These are phyloP conservation scores for Pogonus chalceus DNA, from an alignment of 1,140 invertebrate species.

Conservation along the genomic window DNA sequence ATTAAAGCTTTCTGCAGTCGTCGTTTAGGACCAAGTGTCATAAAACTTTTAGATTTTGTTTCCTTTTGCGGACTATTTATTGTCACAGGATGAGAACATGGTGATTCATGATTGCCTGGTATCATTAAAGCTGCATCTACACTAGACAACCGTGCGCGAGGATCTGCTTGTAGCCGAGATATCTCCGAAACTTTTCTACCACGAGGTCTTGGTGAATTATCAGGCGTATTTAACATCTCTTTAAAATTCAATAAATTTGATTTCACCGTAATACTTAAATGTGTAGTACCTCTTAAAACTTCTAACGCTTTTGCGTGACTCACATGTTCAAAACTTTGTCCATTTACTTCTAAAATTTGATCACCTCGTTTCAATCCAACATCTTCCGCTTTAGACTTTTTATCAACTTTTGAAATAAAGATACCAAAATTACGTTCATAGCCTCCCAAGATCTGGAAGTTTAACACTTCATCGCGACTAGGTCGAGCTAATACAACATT, in stretches of 20 bases:
- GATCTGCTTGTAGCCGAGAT: constrained; percentile 51
- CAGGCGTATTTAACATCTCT: constrained; percentile 78
- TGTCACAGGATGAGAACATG: constrained; percentile 31
- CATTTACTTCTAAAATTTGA: constrained; percentile 95
- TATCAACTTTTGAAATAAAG: constrained; percentile 90
- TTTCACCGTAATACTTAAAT: constrained; percentile 92
- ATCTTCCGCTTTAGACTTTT: constrained; percentile 86
- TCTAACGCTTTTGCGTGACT: constrained; percentile 84
- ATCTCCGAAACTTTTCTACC: constrained; percentile 47
- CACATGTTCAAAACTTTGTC: constrained; percentile 89
- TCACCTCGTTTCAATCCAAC: constrained; percentile 95
- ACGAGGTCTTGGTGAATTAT: constrained; percentile 65
- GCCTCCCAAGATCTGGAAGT: constrained; percentile 90
- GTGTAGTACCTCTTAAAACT: constrained; percentile 84
- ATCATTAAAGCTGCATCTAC: constrained; percentile 44
- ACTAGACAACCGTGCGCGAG: constrained; percentile 50
- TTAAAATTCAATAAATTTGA: constrained; percentile 82
- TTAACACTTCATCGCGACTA: constrained; percentile 82
- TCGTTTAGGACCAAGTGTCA: constrained; percentile 76
- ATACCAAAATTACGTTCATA: constrained; percentile 82
- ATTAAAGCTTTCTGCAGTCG: constrained; percentile 78
- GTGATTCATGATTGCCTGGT: constrained; percentile 22
- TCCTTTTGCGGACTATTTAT: constrained; percentile 34
- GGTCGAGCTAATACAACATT: constrained; percentile 85
- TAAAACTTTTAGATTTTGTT: constrained; percentile 56